Evolutionary conservation across 2,113 vertebrate species (phyloP).

Genomic region (Gallinago paraguaiae): DNA sequence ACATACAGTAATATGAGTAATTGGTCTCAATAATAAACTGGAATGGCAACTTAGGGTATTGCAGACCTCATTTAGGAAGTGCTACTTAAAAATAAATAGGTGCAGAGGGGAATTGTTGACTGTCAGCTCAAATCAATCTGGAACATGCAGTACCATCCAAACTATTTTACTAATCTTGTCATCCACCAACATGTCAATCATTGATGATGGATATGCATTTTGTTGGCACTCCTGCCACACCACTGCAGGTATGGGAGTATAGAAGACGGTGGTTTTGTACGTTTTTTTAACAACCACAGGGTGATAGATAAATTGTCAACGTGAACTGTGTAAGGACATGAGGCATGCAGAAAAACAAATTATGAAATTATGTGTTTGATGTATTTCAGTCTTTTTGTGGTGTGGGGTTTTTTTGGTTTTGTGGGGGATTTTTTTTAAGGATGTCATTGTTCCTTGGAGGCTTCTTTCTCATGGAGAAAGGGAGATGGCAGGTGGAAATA

Average conservation of each 20-base stretch:
- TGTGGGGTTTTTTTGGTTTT: neutral
- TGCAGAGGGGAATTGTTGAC: neutral
- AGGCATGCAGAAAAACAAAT: neutral
- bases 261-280: neutral
- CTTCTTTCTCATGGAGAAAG: neutral
- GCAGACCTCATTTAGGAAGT: neutral
- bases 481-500: neutral
- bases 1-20: neutral
- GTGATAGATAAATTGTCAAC: neutral
- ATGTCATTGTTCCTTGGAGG: neutral
- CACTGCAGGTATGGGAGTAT: neutral
- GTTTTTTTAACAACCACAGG: neutral
- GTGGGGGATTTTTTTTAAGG: neutral
- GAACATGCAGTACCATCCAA: neutral
- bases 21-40: neutral
- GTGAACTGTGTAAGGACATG: neutral
- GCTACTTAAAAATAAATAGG: neutral
- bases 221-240: neutral
- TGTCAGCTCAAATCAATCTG: neutral
- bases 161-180: neutral
- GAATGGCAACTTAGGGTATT: neutral
- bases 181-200: neutral
- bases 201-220: neutral
- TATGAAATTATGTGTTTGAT: accelerated
- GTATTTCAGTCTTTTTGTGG: neutral